Conservation (phyloP, 1,140 invertebrate genomes). For the Pseudomyrmex sp. region DNA sequence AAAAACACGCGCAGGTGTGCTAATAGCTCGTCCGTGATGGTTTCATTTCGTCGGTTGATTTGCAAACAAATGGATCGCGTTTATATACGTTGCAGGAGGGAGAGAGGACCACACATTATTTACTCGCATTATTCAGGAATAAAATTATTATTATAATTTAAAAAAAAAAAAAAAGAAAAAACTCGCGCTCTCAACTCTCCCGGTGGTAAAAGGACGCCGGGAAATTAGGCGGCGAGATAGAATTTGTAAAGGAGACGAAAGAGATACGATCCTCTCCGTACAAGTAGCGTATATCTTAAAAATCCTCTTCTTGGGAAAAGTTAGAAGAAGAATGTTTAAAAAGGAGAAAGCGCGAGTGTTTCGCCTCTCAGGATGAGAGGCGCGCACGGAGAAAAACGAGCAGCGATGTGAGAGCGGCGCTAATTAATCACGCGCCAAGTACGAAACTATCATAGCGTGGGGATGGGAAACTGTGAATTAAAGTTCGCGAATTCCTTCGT, state of each 20-base stretch:
- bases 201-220: not conserved
- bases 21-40: conserved; percentile 16
- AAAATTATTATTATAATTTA: not conserved
- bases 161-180: too few species aligned
- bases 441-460: conserved; percentile 20
- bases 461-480: conserved; percentile 19
- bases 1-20: not conserved
- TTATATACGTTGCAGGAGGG: not conserved
- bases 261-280: not conserved
- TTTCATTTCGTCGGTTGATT: conserved; percentile 7
- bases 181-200: not conserved
- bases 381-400: not conserved
- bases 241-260: not conserved
- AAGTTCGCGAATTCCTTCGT: conserved; percentile 39
- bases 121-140: too few species aligned
- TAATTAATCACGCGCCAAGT: conserved; percentile 46
- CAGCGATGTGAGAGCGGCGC: not conserved
- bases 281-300: not conserved
- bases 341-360: not conserved
- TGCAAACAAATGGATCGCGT: not conserved
- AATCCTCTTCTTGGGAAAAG: not conserved
- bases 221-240: not conserved
- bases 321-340: not conserved
- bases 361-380: not conserved
- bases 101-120: too few species aligned